Conservation (phyloP, 53 echinoderm and acorn worm genomes). For the Paracentrotus lividus region DNA sequence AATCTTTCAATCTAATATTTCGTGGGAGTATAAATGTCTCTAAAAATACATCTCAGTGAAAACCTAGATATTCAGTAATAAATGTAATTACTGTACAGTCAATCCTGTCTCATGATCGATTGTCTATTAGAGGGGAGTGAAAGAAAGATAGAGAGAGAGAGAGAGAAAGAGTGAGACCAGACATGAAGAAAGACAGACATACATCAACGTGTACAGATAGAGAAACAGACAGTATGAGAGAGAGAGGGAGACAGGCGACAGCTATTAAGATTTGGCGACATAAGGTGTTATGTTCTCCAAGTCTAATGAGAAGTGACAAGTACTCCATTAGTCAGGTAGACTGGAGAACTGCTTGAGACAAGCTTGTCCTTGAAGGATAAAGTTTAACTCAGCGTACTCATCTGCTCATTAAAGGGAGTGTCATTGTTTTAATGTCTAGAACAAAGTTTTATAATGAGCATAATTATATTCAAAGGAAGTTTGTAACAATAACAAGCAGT, state of each 20-base stretch:
- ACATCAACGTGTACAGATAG: too few species aligned
- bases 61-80: too few species aligned
- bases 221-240: neutral
- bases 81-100: too few species aligned
- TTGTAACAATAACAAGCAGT: too few species aligned
- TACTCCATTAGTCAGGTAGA: conserved; percentile 6
- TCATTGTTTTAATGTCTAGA: neutral
- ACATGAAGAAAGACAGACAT: too few species aligned
- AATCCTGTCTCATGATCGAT: too few species aligned
- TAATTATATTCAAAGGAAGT: neutral
- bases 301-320: conserved; percentile 8
- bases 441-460: neutral
- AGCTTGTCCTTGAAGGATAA: neutral
- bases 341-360: neutral
- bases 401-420: conserved; percentile 39
- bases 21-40: too few species aligned
- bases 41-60: too few species aligned
- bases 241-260: neutral
- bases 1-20: too few species aligned
- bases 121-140: too few species aligned
- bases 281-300: conserved; percentile 13
- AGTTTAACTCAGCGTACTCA: neutral
- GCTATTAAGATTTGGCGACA: conserved; percentile 37
- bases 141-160: too few species aligned
- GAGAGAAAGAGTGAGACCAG: too few species aligned